Conservation (phyloP, 2,113 vertebrate species). For the Prietella phreatophila region DNA sequence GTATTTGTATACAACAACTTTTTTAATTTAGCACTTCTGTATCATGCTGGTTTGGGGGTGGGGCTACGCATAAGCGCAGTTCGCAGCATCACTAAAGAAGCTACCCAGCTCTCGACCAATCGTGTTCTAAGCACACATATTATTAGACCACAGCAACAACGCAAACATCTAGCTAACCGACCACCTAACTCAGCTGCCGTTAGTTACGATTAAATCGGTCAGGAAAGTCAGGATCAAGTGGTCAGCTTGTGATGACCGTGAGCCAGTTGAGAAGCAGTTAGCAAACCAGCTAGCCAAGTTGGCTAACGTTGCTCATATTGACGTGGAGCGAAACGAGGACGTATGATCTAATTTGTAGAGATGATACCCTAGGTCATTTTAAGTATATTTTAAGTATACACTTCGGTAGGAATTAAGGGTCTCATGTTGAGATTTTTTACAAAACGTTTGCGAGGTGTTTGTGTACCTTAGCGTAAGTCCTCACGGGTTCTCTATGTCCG, state of each 20-base stretch:
- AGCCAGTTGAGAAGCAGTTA: background rate
- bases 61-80: background rate
- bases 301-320: background rate
- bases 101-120: background rate
- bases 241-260: background rate
- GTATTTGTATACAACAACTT: background rate
- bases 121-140: background rate
- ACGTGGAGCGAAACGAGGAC: background rate
- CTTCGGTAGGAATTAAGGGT: background rate
- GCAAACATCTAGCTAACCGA: background rate
- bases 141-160: background rate
- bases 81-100: background rate
- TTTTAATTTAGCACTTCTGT: background rate
- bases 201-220: background rate
- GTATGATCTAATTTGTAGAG: no score
- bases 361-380: no score
- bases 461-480: constrained; percentile 78
- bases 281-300: background rate
- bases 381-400: background rate
- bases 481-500: constrained; percentile 75
- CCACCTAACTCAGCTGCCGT: background rate
- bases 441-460: background rate
- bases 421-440: background rate
- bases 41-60: background rate
- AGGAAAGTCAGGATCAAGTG: background rate